phyloP scores from a whole-genome alignment of 2,888 invertebrate species.

The Lepas anatifera region DNA sequence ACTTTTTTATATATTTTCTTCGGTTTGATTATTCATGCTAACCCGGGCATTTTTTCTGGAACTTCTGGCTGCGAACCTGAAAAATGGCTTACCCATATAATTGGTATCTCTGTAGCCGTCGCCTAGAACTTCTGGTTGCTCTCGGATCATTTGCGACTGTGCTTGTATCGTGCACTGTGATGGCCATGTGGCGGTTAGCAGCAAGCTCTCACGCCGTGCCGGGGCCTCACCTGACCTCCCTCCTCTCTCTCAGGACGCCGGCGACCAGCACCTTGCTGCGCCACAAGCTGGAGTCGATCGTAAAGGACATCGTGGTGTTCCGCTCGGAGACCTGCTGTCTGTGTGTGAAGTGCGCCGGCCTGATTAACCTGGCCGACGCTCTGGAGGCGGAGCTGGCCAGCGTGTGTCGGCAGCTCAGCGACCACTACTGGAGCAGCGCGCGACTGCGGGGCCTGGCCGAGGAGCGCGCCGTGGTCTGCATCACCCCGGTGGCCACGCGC shows the following conservation, averaged over 20 bases:
- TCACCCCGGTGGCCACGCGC: not conserved
- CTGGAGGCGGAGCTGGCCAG: not conserved
- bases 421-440: conserved; percentile 1
- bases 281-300: conserved; percentile 4
- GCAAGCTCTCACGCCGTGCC: no score
- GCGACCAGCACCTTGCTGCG: conserved; percentile 4
- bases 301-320: conserved; percentile 4
- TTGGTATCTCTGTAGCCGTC: no score
- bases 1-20: no score
- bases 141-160: no score
- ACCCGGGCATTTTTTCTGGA: no score
- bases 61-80: no score
- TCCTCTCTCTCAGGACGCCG: conserved; percentile 4
- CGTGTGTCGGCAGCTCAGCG: not conserved
- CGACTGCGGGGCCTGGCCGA: conserved; percentile 3
- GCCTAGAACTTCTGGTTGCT: no score
- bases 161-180: no score
- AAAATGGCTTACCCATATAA: no score
- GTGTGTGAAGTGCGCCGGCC: conserved; percentile 7
- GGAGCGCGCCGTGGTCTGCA: conserved; percentile 1
- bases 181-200: no score
- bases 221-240: no score
- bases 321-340: conserved; percentile 4
- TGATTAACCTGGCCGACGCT: conserved; percentile 4
- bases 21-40: no score